A percentile compares a stretch with the other conserved stretches of the same genome.
Evolutionary conservation across 2,113 vertebrate genomes (phyloP).

Genomic region (Equus przewalskii): DNA sequence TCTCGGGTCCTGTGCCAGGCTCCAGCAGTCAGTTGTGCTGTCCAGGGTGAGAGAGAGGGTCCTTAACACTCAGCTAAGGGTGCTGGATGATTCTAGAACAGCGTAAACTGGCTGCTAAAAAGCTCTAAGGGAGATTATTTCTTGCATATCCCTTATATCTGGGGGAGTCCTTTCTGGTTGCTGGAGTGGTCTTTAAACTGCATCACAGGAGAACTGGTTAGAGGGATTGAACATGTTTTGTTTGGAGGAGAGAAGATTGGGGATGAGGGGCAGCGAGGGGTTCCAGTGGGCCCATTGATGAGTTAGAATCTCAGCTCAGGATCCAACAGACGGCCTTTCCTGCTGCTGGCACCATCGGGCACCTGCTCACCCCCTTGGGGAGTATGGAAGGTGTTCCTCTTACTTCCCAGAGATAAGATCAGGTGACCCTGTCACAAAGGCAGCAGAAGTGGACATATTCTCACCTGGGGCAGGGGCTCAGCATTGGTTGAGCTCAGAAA

Average conservation of each 20-base stretch:
- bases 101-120: not conserved
- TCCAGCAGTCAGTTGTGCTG: not conserved
- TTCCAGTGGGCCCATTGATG: not conserved
- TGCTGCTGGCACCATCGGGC: not conserved
- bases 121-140: not conserved
- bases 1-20: not conserved
- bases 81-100: not conserved
- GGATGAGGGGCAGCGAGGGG: not conserved
- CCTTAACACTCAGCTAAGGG: not conserved
- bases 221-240: not conserved
- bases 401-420: not conserved
- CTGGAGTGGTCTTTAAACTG: not conserved
- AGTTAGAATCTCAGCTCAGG: not conserved
- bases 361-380: not conserved
- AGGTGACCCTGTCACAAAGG: not conserved
- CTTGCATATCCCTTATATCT: not conserved
- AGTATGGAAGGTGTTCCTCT: not conserved
- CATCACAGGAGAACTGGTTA: not conserved
- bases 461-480: not conserved
- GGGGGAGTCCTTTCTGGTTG: not conserved
- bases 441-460: not conserved
- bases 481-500: not conserved
- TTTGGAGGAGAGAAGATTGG: not conserved
- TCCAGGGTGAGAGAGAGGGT: not conserved
- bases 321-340: not conserved